Conservation (phyloP, 2,888 invertebrate genomes). For the Apoda limacodes region DNA sequence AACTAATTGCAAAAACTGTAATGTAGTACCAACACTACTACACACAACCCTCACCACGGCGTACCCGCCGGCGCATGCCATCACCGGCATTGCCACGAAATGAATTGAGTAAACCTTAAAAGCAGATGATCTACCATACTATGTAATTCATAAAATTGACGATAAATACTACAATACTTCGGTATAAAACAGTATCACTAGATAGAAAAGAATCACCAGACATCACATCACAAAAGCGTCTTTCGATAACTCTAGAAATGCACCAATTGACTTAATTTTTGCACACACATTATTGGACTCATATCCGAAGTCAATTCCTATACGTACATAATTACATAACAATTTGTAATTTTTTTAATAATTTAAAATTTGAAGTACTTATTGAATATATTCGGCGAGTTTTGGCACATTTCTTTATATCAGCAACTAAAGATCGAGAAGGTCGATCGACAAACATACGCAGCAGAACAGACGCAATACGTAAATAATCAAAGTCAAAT, state of each 20-base stretch:
- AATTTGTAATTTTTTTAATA: too few relatives aligned
- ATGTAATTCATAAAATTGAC: too few relatives aligned
- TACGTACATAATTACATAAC: too few relatives aligned
- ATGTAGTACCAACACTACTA: conserved; percentile 33
- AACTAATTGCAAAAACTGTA: conserved; percentile 44
- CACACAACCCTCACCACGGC: conserved; percentile 55
- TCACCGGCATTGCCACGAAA: too few relatives aligned
- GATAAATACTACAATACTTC: too few relatives aligned
- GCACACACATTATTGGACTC: not conserved
- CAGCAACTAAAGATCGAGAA: conserved; percentile 57
- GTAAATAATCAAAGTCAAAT: conserved; percentile 50
- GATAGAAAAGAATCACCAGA: conserved; percentile 26
- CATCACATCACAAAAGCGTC: conserved; percentile 67
- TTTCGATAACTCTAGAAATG: conserved; percentile 47
- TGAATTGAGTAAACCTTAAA: too few relatives aligned
- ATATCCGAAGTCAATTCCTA: conserved; percentile 9
- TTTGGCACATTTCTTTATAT: conserved; percentile 56
- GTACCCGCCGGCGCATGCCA: conserved; percentile 49
- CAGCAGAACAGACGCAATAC: conserved; percentile 65
- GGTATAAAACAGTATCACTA: not conserved
- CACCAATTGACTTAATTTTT: conserved; percentile 39
- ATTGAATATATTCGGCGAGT: too few relatives aligned
- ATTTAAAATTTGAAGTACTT: too few relatives aligned
- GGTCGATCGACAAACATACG: conserved; percentile 63
- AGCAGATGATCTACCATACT: too few relatives aligned